Conservation (phyloP, 2,888 invertebrate genomes). For the Pterobdella sp. region DNA sequence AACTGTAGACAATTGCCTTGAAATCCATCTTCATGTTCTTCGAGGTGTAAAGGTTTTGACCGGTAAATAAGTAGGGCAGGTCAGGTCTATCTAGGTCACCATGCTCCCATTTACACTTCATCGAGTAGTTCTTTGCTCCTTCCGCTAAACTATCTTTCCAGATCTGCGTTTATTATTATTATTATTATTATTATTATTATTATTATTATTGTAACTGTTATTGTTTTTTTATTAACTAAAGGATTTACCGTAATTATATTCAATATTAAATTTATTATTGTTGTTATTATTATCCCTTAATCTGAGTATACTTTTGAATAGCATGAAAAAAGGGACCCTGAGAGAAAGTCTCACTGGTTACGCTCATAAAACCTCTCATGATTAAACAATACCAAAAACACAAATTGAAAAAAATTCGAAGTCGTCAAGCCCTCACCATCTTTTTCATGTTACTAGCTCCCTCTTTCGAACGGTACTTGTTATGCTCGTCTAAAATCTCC, state of each 20-base stretch:
- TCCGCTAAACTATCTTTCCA: background rate
- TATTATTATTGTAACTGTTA: background rate
- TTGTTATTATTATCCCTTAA: too few species aligned
- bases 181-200: background rate
- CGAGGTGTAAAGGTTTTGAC: constrained; percentile 6
- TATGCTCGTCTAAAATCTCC: constrained; percentile 9
- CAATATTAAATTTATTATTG: too few species aligned
- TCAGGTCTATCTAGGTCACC: constrained; percentile 7
- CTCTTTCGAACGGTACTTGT: constrained; percentile 9
- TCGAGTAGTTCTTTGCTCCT: background rate
- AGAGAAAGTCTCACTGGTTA: too few species aligned
- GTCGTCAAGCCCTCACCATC: background rate
- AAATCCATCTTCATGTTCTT: background rate
- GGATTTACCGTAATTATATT: too few species aligned
- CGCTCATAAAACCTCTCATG: background rate
- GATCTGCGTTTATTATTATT: background rate
- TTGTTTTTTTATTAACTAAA: background rate
- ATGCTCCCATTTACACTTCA: background rate
- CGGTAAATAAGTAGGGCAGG: background rate
- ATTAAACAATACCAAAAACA: background rate
- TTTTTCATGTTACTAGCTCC: constrained; percentile 11
- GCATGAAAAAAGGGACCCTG: too few species aligned
- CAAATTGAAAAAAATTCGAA: too few species aligned
- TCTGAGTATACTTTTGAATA: too few species aligned
- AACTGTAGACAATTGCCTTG: background rate